Evolutionary conservation across 1,140 invertebrate genomes (phyloP).

Genomic region (Neuroterus valhalla): DNA sequence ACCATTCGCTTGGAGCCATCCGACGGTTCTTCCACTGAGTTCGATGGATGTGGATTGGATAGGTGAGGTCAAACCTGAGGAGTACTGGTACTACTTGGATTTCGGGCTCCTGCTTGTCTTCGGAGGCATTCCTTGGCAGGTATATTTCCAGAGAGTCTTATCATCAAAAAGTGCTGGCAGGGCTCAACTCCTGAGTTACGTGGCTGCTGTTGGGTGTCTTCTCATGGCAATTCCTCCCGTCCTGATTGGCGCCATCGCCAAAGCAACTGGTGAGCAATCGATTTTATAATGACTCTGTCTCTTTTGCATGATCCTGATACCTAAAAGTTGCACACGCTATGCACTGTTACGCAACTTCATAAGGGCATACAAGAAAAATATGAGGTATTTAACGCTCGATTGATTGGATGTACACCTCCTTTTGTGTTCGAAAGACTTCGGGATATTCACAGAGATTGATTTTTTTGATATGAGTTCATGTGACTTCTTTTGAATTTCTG

Average conservation of each 20-base stretch:
- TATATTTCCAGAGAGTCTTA: conserved; percentile 98
- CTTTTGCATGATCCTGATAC: not conserved
- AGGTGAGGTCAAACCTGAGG: conserved; percentile 82
- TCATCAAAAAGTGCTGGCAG: conserved; percentile 95
- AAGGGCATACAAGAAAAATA: no score
- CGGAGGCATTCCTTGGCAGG: conserved; percentile 99
- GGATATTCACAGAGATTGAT: no score
- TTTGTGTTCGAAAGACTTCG: no score
- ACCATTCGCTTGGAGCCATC: conserved; percentile 94
- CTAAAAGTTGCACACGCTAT: not conserved
- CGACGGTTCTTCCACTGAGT: conserved; percentile 86
- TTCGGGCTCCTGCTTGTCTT: conserved; percentile 94
- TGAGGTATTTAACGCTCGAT: no score
- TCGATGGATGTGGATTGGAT: conserved; percentile 94
- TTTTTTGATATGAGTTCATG: no score
- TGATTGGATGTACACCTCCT: no score
- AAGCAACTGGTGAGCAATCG: conserved; percentile 87
- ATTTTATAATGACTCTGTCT: not conserved
- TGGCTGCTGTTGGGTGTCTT: conserved; percentile 95
- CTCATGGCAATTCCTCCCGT: conserved; percentile 98
- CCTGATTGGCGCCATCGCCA: conserved; percentile 96
- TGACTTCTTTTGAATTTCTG: no score
- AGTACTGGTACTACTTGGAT: conserved; percentile 92
- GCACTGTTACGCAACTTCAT: not conserved
- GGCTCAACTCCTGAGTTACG: conserved; percentile 96